Evolutionary conservation across 2,888 invertebrate genomes (phyloP).

Genomic region (Frankliniella fusca): DNA sequence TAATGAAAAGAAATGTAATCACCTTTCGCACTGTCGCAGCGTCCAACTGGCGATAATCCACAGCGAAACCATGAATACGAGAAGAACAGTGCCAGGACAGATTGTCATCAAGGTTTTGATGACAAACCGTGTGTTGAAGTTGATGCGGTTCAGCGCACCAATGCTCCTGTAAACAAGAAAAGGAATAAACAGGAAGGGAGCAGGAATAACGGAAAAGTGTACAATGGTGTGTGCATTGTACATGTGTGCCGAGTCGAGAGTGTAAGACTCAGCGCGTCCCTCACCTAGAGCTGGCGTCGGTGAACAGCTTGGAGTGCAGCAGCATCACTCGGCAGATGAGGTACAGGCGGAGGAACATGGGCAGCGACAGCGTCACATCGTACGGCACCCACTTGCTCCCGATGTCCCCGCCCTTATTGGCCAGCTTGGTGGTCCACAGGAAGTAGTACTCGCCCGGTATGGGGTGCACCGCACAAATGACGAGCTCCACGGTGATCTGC

Average conservation of each 20-base stretch:
- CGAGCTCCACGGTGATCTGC: conserved; percentile 86
- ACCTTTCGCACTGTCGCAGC: conserved; percentile 97
- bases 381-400: conserved; percentile 74
- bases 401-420: conserved; percentile 70
- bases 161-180: conserved; percentile 84
- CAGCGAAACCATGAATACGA: conserved; percentile 98
- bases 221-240: too few relatives aligned
- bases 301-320: conserved; percentile 98
- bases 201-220: conserved; percentile 43
- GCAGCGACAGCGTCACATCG: conserved; percentile 95
- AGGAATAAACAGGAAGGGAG: not conserved
- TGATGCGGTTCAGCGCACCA: conserved; percentile 95
- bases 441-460: conserved; percentile 96
- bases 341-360: conserved; percentile 99
- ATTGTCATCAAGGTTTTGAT: conserved; percentile 99
- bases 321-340: conserved; percentile 99
- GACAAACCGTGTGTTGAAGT: conserved; percentile 94
- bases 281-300: conserved; percentile 93
- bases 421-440: conserved; percentile 92
- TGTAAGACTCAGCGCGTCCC: too few relatives aligned
- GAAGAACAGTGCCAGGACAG: conserved; percentile 93
- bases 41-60: conserved; percentile 99
- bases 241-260: too few relatives aligned
- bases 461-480: conserved; percentile 96
- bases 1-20: conserved; percentile 44